These are phyloP conservation scores for Anableps anableps DNA, from an alignment of 2,797 vertebrate genomes.

Conservation along the genomic window DNA sequence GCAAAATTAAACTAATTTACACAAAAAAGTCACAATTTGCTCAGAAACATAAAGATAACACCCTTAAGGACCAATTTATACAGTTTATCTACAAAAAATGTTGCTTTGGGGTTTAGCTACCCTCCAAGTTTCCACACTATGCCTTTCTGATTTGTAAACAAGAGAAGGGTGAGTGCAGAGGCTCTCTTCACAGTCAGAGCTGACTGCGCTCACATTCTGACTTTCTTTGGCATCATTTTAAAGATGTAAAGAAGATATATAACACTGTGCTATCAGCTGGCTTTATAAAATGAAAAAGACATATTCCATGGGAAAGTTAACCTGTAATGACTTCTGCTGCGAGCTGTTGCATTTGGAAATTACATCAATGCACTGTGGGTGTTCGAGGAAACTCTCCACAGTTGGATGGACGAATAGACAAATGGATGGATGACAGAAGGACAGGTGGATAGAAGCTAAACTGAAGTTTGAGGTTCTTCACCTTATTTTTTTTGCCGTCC, in stretches of 20 bases:
- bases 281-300: too few species aligned
- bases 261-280: too few species aligned
- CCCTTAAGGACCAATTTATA: too few species aligned
- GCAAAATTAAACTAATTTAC: too few species aligned
- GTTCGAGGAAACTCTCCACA: background rate
- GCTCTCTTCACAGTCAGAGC: background rate
- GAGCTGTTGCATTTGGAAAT: too few species aligned
- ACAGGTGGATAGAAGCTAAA: background rate
- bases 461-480: slow-evolving; percentile 43
- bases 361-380: too few species aligned
- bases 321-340: too few species aligned
- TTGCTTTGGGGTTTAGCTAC: background rate
- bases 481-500: slow-evolving; percentile 99
- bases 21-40: too few species aligned
- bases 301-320: too few species aligned
- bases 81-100: too few species aligned
- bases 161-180: background rate
- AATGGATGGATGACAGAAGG: background rate
- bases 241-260: background rate
- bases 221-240: background rate
- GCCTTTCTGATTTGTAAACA: too few species aligned
- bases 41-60: too few species aligned
- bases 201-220: background rate
- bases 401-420: background rate
- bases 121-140: background rate